Percentiles rank a stretch among this genome's conserved stretches.
These are phyloP conservation scores for Tragelaphus imberbis DNA, from an alignment of 2,113 vertebrate species.

Conservation along the genomic window DNA sequence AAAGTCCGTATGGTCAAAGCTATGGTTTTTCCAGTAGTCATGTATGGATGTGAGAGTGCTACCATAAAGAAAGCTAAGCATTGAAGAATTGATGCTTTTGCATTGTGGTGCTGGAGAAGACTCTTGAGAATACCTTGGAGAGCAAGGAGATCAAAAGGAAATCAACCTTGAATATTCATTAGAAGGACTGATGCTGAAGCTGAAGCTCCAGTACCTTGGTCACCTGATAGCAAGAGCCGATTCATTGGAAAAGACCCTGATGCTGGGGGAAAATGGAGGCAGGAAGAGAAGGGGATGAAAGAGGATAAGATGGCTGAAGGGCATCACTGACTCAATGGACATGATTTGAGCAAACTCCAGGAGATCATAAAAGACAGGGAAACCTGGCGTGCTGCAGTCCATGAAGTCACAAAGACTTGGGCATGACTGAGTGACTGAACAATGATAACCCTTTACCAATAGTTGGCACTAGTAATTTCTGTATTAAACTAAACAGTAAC, in stretches of 20 bases:
- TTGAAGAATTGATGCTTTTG: background rate
- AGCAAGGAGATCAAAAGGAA: background rate
- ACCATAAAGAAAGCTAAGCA: background rate
- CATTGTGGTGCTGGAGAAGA: background rate
- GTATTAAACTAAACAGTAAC: constrained; percentile 28
- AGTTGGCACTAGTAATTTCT: constrained; percentile 74
- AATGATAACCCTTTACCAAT: constrained; percentile 50
- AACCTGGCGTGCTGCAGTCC: background rate
- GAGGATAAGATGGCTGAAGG: background rate
- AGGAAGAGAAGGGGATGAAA: background rate
- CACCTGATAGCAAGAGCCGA: background rate
- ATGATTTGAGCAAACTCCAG: background rate
- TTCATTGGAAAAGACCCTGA: background rate
- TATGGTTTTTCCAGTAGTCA: background rate
- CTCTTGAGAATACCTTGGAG: background rate
- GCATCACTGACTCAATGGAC: background rate
- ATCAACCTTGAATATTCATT: background rate
- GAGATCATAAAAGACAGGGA: background rate
- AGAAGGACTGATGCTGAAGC: background rate
- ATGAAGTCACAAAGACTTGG: background rate
- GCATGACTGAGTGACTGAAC: background rate
- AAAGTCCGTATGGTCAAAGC: background rate
- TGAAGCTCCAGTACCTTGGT: background rate
- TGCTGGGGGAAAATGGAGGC: background rate
- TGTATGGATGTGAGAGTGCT: background rate